These are phyloP conservation scores for Tethea ocularis DNA, from an alignment of 2,888 invertebrate genomes.

Conservation along the genomic window DNA sequence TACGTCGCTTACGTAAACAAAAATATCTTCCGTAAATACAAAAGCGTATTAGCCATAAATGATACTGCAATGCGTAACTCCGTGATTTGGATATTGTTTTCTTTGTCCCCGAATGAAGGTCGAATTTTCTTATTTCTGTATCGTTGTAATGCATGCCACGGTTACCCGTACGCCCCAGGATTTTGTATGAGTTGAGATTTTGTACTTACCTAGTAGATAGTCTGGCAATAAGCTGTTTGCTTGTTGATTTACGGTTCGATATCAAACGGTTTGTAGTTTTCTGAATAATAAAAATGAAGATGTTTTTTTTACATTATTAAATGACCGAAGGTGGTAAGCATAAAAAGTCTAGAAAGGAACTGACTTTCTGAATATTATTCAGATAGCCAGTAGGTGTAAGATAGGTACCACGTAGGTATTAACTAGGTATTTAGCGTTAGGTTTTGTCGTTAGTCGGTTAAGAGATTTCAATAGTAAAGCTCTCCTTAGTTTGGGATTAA, in stretches of 20 bases:
- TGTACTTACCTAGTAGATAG: not conserved
- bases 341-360: too few relatives aligned
- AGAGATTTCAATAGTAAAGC: too few relatives aligned
- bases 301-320: too few relatives aligned
- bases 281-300: too few relatives aligned
- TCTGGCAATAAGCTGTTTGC: not conserved
- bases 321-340: too few relatives aligned
- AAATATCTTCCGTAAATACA: not conserved
- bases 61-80: constrained; percentile 16
- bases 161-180: not conserved
- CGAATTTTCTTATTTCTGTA: constrained; percentile 3
- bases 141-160: constrained; percentile 18
- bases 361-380: too few relatives aligned
- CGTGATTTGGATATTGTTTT: constrained; percentile 14
- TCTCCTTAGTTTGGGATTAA: too few relatives aligned
- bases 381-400: too few relatives aligned
- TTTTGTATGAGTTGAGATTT: constrained; percentile 1
- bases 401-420: too few relatives aligned
- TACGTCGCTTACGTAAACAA: not conserved
- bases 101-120: not conserved
- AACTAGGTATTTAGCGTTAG: too few relatives aligned
- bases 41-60: constrained; percentile 16
- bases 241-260: not conserved
- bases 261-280: not conserved
- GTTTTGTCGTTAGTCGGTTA: too few relatives aligned